Evolutionary conservation across 1,140 invertebrate species (phyloP).

Genomic region (Eriocheir sinensis): DNA sequence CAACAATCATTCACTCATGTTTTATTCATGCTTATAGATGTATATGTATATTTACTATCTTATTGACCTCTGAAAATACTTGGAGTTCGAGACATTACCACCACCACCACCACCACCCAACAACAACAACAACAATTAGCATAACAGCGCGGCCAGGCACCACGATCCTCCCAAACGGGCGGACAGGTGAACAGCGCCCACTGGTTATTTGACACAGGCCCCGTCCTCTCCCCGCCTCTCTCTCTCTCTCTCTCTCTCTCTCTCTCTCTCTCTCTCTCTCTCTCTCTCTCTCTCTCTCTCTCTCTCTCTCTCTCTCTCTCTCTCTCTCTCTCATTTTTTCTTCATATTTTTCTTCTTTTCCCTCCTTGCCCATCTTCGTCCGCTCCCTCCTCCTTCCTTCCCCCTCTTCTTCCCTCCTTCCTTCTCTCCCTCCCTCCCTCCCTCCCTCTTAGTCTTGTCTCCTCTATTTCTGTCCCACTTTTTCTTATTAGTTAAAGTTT

Average conservation of each 20-base stretch:
- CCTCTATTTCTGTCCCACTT: background rate
- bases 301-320: background rate
- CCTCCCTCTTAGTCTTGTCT: background rate
- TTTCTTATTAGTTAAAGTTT: background rate
- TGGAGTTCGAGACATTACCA: too few species aligned
- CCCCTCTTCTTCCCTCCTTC: background rate
- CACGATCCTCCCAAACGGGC: background rate
- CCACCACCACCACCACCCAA: background rate
- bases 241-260: too few species aligned
- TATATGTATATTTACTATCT: too few species aligned
- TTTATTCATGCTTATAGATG: too few species aligned
- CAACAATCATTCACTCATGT: too few species aligned
- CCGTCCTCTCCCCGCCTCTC: background rate
- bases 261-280: background rate
- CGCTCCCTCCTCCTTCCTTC: background rate
- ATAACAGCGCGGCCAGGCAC: background rate
- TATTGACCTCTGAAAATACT: too few species aligned
- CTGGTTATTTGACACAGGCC: slow-evolving; percentile 1
- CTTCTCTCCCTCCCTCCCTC: background rate
- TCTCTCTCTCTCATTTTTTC: background rate
- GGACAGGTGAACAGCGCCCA: background rate
- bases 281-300: too few species aligned
- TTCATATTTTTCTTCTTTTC: background rate
- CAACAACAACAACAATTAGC: background rate
- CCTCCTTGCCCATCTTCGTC: background rate